These are phyloP conservation scores for Caenorhabditis remanei DNA, from an alignment of 1,140 invertebrate species.

Conservation along the genomic window DNA sequence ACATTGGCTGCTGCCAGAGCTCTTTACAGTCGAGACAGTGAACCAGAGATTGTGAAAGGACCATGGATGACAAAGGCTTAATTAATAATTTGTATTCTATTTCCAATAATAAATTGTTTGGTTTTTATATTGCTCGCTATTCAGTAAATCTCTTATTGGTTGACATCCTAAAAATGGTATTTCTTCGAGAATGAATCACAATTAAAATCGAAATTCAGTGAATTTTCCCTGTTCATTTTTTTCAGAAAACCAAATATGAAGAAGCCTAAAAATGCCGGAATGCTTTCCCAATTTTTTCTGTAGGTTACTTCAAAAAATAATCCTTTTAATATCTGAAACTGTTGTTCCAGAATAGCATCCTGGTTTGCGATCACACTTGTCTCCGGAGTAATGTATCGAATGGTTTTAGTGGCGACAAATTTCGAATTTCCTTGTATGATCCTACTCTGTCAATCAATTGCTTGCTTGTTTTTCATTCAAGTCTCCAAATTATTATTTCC, in stretches of 20 bases:
- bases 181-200: neutral
- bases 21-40: neutral
- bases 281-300: conserved; percentile 10
- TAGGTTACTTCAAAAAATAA: neutral
- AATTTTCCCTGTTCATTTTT: no score
- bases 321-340: neutral
- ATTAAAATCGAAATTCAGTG: neutral
- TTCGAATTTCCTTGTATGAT: conserved; percentile 42
- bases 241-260: neutral
- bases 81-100: neutral
- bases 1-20: conserved; percentile 12
- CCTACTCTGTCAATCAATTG: conserved; percentile 13
- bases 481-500: conserved; percentile 8
- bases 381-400: conserved; percentile 32
- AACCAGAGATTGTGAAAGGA: conserved; percentile 38
- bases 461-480: conserved; percentile 5
- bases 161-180: neutral
- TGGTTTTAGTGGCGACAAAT: conserved; percentile 19
- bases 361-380: conserved; percentile 9
- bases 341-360: neutral
- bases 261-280: conserved; percentile 14
- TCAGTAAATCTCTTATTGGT: neutral
- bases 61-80: conserved; percentile 42
- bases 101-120: neutral
- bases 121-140: neutral